These are phyloP conservation scores for Amblyjoppa fuscipennis DNA, from an alignment of 2,888 invertebrate species.

Conservation along the genomic window DNA sequence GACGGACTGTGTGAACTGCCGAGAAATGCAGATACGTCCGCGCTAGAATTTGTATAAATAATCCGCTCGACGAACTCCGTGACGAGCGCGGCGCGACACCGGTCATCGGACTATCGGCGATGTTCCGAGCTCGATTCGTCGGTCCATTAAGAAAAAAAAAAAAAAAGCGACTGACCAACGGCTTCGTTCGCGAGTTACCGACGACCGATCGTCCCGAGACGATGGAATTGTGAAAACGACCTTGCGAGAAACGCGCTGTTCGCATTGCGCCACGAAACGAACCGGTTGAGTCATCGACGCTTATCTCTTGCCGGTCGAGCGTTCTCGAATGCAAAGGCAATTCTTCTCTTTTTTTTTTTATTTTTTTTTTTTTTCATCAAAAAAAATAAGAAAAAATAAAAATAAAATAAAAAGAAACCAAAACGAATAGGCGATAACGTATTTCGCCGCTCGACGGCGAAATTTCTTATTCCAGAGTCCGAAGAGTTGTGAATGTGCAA, in stretches of 20 bases:
- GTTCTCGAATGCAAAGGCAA: neutral
- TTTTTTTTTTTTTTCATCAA: too few relatives aligned
- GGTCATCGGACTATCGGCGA: neutral
- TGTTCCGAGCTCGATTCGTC: neutral
- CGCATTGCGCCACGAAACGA: constrained; percentile 44
- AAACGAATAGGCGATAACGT: neutral
- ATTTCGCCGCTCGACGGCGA: constrained; percentile 3
- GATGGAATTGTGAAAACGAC: constrained; percentile 56
- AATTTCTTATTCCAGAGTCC: neutral
- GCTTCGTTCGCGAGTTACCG: neutral
- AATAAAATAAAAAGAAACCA: neutral
- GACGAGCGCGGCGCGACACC: neutral
- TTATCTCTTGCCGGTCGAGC: constrained; percentile 29
- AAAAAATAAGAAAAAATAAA: neutral
- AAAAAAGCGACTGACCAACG: constrained; percentile 3
- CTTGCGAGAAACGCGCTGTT: constrained; percentile 45
- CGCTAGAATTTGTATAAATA: neutral
- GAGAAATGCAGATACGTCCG: neutral
- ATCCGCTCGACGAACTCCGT: neutral
- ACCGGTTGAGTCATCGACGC: constrained; percentile 45
- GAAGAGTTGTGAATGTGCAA: neutral
- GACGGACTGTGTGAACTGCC: neutral
- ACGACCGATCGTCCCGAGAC: neutral
- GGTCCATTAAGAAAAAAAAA: constrained; percentile 4
- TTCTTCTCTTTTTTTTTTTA: too few relatives aligned